These are phyloP conservation scores for Procambarus clarkii DNA, from an alignment of 1,140 invertebrate genomes.

Conservation along the genomic window DNA sequence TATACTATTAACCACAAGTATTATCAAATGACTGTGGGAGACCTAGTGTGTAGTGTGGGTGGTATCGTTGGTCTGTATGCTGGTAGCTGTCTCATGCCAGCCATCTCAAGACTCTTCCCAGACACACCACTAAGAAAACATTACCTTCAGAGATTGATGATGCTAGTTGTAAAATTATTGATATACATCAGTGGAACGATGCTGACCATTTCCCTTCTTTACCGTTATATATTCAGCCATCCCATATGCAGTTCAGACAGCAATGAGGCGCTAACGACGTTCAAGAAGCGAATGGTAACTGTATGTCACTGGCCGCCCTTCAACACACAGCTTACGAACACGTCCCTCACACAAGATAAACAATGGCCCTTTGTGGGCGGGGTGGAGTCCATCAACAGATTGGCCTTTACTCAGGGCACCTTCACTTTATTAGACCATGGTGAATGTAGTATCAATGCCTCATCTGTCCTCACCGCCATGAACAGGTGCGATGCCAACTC, in stretches of 20 bases:
- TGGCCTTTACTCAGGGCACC: slow-evolving; percentile 25
- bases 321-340: not conserved
- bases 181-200: slow-evolving; percentile 38
- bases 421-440: not conserved
- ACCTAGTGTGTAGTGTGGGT: slow-evolving; percentile 44
- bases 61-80: slow-evolving; percentile 48
- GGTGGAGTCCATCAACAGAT: not conserved
- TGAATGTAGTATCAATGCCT: slow-evolving; percentile 11
- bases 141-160: not conserved
- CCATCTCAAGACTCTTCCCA: slow-evolving; percentile 8
- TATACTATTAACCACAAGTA: slow-evolving; percentile 25
- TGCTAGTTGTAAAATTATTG: not conserved
- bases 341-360: slow-evolving; percentile 2
- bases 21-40: slow-evolving; percentile 22
- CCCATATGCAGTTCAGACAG: slow-evolving; percentile 30
- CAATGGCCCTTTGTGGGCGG: slow-evolving; percentile 9
- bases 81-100: slow-evolving; percentile 12
- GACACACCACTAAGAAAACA: not conserved
- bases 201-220: slow-evolving; percentile 13
- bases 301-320: slow-evolving; percentile 45
- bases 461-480: slow-evolving; percentile 2
- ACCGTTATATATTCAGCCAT: slow-evolving; percentile 42
- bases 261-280: not conserved
- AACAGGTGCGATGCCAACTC: slow-evolving; percentile 22
- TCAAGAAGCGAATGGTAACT: slow-evolving; percentile 24